Base-by-base conservation (phyloP, 2,888 invertebrate genomes). In the Noctua pronuba region DNA sequence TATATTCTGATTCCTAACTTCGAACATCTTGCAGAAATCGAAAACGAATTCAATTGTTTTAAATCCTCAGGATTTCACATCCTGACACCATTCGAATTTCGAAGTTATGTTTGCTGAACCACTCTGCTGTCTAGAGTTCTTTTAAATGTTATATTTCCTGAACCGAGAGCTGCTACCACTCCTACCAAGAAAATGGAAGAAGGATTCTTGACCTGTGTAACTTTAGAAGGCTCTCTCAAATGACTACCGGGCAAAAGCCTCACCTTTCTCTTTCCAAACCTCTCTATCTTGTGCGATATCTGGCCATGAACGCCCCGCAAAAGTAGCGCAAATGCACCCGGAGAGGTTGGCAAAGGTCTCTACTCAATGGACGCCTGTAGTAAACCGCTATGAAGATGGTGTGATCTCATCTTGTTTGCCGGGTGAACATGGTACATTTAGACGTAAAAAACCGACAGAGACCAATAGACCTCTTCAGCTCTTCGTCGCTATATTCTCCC, bases 391-490 rank as follows among this genome's bases (percentile, higher is more conserved):
- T 7, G 10, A 49, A 49, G 49, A 7, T 21, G 49, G 21, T 49
- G 21, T 7, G 49, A 41, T 41, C 41, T 44, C 16, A 44, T 44
- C 10, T 13, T 44, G 16, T 38, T 38, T 35, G 35, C 35, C 5
- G 38, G 38, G 38, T 10, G 38, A 38, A 38, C 38, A 10, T 46
- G 46, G 46, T 6, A 18, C 18, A 24, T 24, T n/a, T n/a, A n/a
- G 11, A 0, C 13, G n/a, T 13, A 8, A 1, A 46, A 62, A 38
- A 24, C 28, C 0, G 1, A n/a, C 1, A n/a, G 3, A 55, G 3
- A 24, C 24, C 52, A 52, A 31, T 28, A 24, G 13, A 31, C 10
- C 24, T 38, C 13, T 67, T 46, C 44, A 13, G 21, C 16, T 68
- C 38, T 18, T 24, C 10, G 2, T 6, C 3, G 2, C n/a, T 18